Evolutionary conservation across 2,888 invertebrate genomes (phyloP).

Genomic region (Drosophila rellima): DNA sequence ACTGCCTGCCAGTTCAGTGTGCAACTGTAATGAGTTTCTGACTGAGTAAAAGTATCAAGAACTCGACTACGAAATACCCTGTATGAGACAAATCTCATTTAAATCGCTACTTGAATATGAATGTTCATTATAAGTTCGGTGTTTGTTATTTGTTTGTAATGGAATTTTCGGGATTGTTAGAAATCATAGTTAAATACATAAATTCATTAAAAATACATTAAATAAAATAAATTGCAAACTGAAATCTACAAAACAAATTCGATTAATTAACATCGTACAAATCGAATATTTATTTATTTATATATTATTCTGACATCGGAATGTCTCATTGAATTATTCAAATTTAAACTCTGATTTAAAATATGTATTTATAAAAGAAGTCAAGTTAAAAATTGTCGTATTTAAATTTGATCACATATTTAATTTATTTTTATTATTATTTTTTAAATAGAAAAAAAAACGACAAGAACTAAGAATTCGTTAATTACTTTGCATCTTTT

Average conservation of each 20-base stretch:
- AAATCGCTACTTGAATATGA: neutral
- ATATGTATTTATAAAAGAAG: too few species aligned
- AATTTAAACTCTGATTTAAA: too few species aligned
- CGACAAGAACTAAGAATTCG: neutral
- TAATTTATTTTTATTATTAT: too few species aligned
- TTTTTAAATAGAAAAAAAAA: neutral
- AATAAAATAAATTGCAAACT: neutral
- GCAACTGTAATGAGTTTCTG: slow-evolving; percentile 50
- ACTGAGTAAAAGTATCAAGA: too few species aligned
- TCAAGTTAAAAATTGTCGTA: too few species aligned
- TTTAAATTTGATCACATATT: too few species aligned
- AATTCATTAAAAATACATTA: neutral
- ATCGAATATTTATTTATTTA: too few species aligned
- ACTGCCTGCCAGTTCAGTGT: slow-evolving; percentile 9
- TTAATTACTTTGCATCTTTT: neutral
- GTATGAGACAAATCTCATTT: neutral
- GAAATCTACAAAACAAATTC: neutral
- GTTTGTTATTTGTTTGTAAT: neutral
- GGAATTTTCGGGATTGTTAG: neutral
- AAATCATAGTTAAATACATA: neutral
- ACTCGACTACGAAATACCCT: neutral
- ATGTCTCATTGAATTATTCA: too few species aligned
- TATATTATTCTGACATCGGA: too few species aligned
- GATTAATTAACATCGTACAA: too few species aligned
- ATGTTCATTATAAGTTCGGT: neutral